phyloP scores from a whole-genome alignment of 2,888 invertebrate genomes.

The Drosophila birchii region DNA sequence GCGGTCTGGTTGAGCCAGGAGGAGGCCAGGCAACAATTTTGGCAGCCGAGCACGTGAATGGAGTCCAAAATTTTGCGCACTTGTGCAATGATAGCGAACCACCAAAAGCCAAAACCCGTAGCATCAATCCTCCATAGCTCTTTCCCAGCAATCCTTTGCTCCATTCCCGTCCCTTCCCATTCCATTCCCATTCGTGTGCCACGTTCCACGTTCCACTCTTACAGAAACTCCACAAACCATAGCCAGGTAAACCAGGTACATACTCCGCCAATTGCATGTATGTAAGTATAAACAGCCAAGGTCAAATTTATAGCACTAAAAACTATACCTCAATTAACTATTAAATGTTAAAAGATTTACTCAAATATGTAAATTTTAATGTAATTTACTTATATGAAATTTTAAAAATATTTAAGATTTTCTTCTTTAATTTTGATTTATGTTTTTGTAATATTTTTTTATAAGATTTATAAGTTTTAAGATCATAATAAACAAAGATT shows the following conservation, averaged over 20 bases:
- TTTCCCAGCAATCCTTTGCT: background rate
- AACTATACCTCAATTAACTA: background rate
- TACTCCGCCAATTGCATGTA: slow-evolving; percentile 38
- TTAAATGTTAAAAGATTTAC: background rate
- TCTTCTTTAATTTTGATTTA: background rate
- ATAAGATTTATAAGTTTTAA: background rate
- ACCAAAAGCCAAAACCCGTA: slow-evolving; percentile 42
- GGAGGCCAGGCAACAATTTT: slow-evolving; percentile 78
- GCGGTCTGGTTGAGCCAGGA: background rate
- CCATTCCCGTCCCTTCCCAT: background rate
- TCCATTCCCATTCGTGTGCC: background rate
- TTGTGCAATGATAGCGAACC: slow-evolving; percentile 76
- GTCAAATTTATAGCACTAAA: background rate
- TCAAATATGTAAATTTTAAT: background rate
- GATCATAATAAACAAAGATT: background rate
- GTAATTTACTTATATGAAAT: background rate
- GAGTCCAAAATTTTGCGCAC: slow-evolving; percentile 82
- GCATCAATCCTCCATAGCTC: slow-evolving; percentile 31
- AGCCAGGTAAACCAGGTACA: slow-evolving; percentile 57
- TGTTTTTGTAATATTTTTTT: background rate
- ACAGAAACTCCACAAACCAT: slow-evolving; percentile 28
- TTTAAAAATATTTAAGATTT: background rate
- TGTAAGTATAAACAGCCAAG: background rate
- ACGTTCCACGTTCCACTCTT: background rate
- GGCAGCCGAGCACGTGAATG: slow-evolving; percentile 82